A percentile compares a stretch with the other conserved stretches of the same genome.
Evolutionary conservation across 2,113 vertebrate genomes (phyloP).

Genomic region (Mus pahari): DNA sequence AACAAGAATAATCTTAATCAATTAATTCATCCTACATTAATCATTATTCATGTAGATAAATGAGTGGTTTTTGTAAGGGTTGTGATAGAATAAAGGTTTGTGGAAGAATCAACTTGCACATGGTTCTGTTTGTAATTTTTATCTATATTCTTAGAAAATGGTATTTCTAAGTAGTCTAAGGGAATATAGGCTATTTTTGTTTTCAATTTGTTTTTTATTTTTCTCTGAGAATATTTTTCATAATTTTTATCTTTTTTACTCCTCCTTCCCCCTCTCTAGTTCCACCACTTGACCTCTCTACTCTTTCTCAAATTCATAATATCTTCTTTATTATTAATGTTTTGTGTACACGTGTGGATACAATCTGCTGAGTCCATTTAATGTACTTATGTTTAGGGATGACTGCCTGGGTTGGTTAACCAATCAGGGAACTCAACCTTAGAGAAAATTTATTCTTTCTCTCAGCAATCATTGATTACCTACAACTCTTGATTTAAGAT

Average conservation of each 20-base stretch:
- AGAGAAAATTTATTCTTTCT: neutral
- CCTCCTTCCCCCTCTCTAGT: neutral
- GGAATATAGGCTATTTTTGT: neutral
- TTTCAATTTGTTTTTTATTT: neutral
- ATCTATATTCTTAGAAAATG: neutral
- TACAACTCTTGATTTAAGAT: neutral
- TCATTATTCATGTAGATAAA: neutral
- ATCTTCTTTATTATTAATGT: neutral
- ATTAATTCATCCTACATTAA: neutral
- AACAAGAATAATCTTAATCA: neutral
- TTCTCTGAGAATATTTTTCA: neutral
- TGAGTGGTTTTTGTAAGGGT: neutral
- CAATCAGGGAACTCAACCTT: neutral
- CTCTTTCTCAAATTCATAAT: neutral
- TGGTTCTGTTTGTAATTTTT: neutral
- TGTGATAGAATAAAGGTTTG: neutral
- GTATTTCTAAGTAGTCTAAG: neutral
- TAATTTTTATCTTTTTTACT: no score
- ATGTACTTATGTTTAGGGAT: neutral
- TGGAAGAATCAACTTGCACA: no score
- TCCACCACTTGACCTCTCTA: neutral
- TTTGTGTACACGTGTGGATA: neutral
- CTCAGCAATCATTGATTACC: neutral
- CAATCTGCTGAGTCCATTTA: neutral
- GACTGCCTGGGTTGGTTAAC: neutral